Evolutionary conservation across 2,797 vertebrate species (phyloP).

Genomic region (Podarcis lilfordi): DNA sequence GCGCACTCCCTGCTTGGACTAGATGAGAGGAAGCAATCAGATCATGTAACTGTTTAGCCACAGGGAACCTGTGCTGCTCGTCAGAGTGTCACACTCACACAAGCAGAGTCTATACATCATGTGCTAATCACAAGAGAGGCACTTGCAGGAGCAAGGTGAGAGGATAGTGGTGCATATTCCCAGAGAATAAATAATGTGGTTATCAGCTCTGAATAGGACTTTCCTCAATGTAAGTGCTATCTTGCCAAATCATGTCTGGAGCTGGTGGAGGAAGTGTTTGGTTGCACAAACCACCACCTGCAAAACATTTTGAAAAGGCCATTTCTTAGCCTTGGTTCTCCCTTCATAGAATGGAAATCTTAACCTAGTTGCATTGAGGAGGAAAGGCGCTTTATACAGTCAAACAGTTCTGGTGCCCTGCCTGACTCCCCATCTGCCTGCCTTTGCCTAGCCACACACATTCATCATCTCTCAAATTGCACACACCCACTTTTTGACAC

Average conservation of each 20-base stretch:
- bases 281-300: background rate
- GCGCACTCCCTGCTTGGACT: background rate
- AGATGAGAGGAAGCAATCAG: background rate
- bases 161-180: background rate
- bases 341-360: background rate
- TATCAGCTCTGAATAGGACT: background rate
- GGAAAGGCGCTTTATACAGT: background rate
- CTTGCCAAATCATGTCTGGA: conserved; percentile 1
- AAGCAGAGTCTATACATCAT: background rate
- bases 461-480: conserved; percentile 16
- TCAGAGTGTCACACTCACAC: background rate
- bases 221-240: background rate
- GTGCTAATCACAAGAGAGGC: background rate
- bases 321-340: background rate
- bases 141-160: background rate
- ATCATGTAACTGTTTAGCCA: background rate
- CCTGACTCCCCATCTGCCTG: background rate
- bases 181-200: background rate
- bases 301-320: background rate
- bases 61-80: background rate
- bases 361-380: background rate
- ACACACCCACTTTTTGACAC: conserved; percentile 27
- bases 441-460: background rate
- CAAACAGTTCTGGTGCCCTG: background rate
- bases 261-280: background rate